Evolutionary conservation across 2,797 vertebrate genomes (phyloP).

Genomic region (Mus caroli): DNA sequence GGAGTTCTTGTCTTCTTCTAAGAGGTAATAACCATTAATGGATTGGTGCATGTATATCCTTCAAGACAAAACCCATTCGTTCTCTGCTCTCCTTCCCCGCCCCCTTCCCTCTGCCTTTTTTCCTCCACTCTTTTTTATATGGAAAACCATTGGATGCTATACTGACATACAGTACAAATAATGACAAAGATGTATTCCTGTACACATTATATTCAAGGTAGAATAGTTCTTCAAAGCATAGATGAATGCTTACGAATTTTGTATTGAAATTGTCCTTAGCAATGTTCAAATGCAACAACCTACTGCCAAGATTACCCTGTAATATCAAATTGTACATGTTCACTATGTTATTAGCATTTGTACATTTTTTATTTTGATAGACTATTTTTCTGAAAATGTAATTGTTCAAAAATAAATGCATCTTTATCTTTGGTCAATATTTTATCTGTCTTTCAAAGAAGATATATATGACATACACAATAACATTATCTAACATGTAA

Average conservation of each 20-base stretch:
- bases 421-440: slow-evolving; percentile 40
- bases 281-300: background rate
- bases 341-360: background rate
- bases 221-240: background rate
- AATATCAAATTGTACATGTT: background rate
- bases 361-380: background rate
- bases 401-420: background rate
- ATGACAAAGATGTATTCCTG: background rate
- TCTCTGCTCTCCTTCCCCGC: background rate
- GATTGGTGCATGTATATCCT: background rate
- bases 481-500: background rate
- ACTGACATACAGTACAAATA: background rate
- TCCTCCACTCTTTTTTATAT: background rate
- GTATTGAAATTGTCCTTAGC: background rate
- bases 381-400: slow-evolving; percentile 28
- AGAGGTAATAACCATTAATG: background rate
- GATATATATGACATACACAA: background rate
- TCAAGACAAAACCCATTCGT: background rate
- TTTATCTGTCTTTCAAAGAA: background rate
- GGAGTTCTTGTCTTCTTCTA: background rate
- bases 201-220: background rate
- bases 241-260: background rate
- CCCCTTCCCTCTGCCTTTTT: background rate
- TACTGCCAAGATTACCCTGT: background rate
- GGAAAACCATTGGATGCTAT: background rate